A percentile compares a stretch with the other conserved stretches of the same genome.
Evolutionary conservation across 2,797 vertebrate genomes (phyloP).

Genomic region (Rhinoraja longicauda): DNA sequence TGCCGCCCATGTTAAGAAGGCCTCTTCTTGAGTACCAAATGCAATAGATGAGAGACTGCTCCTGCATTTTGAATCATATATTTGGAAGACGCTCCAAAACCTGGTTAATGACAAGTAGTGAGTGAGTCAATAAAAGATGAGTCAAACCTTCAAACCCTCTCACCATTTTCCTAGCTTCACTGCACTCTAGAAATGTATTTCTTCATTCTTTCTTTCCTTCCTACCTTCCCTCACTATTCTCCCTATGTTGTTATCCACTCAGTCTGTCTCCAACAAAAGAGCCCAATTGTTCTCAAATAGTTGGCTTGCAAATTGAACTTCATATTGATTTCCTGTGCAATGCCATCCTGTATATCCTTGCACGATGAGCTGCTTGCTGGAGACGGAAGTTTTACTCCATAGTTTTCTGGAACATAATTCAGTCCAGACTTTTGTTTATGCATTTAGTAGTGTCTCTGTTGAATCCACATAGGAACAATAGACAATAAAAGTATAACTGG

Average conservation of each 20-base stretch:
- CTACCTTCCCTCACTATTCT: neutral
- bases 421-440: neutral
- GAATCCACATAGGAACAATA: neutral
- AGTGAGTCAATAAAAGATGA: too few relatives aligned
- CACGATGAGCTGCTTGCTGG: neutral
- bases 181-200: neutral
- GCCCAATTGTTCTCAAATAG: neutral
- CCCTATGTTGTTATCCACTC: neutral
- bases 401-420: neutral
- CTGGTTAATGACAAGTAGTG: too few relatives aligned
- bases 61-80: too few relatives aligned
- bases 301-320: neutral
- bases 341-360: neutral
- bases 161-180: neutral
- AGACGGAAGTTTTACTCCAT: neutral
- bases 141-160: neutral
- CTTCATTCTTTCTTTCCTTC: neutral
- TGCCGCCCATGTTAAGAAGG: too few relatives aligned
- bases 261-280: too few relatives aligned
- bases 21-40: too few relatives aligned
- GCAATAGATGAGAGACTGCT: too few relatives aligned
- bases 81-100: too few relatives aligned
- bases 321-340: neutral
- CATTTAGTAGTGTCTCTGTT: neutral
- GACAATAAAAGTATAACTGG: neutral